These are phyloP conservation scores for Orycteropus afer DNA, from an alignment of 2,113 vertebrate species.

Conservation along the genomic window DNA sequence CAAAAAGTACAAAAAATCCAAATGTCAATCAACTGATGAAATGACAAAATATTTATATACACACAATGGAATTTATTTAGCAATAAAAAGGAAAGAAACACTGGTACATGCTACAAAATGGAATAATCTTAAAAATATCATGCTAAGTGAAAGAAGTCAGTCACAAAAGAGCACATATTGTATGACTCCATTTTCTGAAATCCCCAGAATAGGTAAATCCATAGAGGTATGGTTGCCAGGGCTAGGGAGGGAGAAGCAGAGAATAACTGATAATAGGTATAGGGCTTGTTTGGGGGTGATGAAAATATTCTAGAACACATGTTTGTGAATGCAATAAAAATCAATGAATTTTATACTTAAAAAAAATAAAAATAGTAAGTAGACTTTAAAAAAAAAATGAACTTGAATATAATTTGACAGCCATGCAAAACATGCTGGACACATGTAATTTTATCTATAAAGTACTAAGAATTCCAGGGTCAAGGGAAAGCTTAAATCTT, in stretches of 20 bases:
- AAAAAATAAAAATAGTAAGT: neutral
- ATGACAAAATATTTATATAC: neutral
- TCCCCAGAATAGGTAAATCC: neutral
- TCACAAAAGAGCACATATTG: neutral
- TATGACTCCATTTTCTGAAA: neutral
- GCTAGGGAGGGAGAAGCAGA: neutral
- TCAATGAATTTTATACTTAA: neutral
- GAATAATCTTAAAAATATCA: slow-evolving; percentile 36
- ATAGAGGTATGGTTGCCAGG: neutral
- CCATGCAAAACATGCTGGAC: neutral
- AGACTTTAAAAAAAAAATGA: neutral
- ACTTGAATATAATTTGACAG: slow-evolving; percentile 12
- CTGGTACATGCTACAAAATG: neutral
- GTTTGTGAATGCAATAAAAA: neutral
- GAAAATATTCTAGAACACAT: neutral
- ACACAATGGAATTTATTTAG: neutral
- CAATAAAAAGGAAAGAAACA: slow-evolving; percentile 22
- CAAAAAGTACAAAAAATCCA: neutral
- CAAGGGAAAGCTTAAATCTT: neutral
- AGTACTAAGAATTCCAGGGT: neutral
- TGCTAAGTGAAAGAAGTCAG: slow-evolving; percentile 21
- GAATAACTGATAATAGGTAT: no score
- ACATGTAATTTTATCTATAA: neutral
- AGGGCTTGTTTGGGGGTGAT: neutral
- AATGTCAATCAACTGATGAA: neutral